These are phyloP conservation scores for Umimayanthus kanabou DNA, from an alignment of 92 coral and sea anemone genomes.

Conservation along the genomic window DNA sequence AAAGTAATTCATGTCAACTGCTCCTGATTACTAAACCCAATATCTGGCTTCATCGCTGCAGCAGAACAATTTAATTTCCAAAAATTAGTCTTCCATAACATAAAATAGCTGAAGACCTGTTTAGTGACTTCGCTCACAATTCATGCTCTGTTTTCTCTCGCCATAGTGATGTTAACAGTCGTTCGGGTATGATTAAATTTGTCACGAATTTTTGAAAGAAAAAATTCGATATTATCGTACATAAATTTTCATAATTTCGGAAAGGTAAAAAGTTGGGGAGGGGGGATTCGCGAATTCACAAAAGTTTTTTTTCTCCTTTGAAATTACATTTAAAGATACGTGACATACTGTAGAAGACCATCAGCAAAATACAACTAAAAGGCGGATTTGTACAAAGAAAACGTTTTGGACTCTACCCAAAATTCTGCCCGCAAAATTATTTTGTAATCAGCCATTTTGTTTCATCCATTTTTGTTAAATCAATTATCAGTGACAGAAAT, in stretches of 20 bases:
- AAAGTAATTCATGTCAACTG: background rate
- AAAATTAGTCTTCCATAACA: too few species aligned
- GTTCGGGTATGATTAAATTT: constrained; percentile 12
- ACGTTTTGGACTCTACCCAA: background rate
- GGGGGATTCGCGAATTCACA: background rate
- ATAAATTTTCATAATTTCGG: background rate
- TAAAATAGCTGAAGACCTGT: background rate
- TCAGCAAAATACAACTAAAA: background rate
- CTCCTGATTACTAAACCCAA: background rate
- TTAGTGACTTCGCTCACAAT: background rate
- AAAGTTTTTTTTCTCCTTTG: background rate
- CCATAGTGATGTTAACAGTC: constrained; percentile 3
- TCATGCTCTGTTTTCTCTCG: background rate
- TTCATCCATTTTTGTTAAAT: background rate
- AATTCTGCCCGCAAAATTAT: background rate
- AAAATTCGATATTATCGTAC: background rate
- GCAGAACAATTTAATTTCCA: background rate
- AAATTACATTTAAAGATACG: background rate
- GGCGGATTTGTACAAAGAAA: background rate
- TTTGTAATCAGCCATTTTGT: background rate
- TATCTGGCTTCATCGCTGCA: background rate
- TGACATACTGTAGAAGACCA: background rate
- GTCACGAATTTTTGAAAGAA: background rate
- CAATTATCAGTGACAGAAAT: background rate
- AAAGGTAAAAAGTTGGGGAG: background rate